Evolutionary conservation across 1,140 invertebrate genomes (phyloP).

Genomic region (Zophobas morio): DNA sequence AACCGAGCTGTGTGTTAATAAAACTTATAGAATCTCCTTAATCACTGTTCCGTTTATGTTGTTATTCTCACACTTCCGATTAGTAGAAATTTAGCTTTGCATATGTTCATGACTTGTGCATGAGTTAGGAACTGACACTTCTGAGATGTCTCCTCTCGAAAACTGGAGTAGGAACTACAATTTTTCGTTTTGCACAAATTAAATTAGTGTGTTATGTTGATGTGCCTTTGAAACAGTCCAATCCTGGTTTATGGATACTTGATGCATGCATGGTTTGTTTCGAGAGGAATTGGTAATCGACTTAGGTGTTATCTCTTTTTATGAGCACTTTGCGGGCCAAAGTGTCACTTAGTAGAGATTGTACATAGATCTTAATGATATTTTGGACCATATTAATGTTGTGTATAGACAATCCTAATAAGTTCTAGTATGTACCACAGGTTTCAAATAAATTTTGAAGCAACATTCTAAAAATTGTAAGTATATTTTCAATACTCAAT

Average conservation of each 20-base stretch:
- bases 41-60: too few relatives aligned
- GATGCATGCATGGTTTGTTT: slow-evolving; percentile 22
- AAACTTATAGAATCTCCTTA: too few relatives aligned
- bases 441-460: slow-evolving; percentile 53
- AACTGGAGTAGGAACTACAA: not conserved
- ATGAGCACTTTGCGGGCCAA: slow-evolving; percentile 53
- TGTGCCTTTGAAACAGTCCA: slow-evolving; percentile 18
- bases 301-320: slow-evolving; percentile 3
- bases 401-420: slow-evolving; percentile 57
- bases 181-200: not conserved
- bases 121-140: not conserved
- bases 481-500: slow-evolving; percentile 56
- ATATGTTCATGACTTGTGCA: too few relatives aligned
- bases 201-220: slow-evolving; percentile 36
- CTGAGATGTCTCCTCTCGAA: not conserved
- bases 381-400: slow-evolving; percentile 57
- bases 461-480: slow-evolving; percentile 62
- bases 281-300: slow-evolving; percentile 19
- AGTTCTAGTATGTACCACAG: slow-evolving; percentile 42
- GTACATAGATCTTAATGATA: slow-evolving; percentile 47
- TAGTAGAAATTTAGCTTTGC: too few relatives aligned
- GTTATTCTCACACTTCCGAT: too few relatives aligned
- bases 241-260: not conserved
- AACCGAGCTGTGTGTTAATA: too few relatives aligned
- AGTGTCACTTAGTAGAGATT: slow-evolving; percentile 47